These are phyloP conservation scores for Hestina assimilis DNA, from an alignment of 1,140 invertebrate species.

Conservation along the genomic window DNA sequence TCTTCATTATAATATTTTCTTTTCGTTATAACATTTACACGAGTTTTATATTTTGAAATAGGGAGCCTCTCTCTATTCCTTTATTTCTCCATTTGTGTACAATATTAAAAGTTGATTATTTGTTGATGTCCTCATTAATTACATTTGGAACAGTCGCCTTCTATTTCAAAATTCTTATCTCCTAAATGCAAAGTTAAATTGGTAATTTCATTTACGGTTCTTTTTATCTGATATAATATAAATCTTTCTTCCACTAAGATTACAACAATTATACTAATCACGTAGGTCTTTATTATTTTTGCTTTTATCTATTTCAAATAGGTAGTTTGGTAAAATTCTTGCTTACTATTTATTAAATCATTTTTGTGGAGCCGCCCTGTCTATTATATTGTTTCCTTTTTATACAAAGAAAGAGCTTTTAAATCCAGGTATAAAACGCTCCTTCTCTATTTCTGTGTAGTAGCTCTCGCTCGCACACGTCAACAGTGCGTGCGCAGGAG, in stretches of 20 bases:
- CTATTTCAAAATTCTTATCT: not conserved
- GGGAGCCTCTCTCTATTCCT: too few relatives aligned
- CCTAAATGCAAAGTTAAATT: not conserved
- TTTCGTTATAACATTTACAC: too few relatives aligned
- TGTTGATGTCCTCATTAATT: not conserved
- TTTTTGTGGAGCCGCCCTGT: constrained; percentile 26
- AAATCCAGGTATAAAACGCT: constrained; percentile 59
- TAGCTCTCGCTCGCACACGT: constrained; percentile 48
- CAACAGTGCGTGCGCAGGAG: constrained; percentile 57
- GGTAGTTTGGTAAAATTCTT: too few relatives aligned
- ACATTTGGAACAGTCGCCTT: not conserved
- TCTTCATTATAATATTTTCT: too few relatives aligned
- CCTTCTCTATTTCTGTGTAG: constrained; percentile 34
- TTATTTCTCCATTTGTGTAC: too few relatives aligned
- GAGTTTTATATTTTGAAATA: too few relatives aligned
- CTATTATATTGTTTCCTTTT: constrained; percentile 48
- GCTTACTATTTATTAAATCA: too few relatives aligned
- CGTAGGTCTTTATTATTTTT: too few relatives aligned
- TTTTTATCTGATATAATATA: not conserved
- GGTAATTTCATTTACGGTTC: not conserved
- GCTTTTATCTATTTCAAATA: too few relatives aligned
- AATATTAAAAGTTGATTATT: too few relatives aligned
- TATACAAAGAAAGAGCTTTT: constrained; percentile 45
- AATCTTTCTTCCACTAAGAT: too few relatives aligned
- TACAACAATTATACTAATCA: too few relatives aligned